These are phyloP conservation scores for Gymnodraco acuticeps DNA, from an alignment of 2,797 vertebrate genomes.

Conservation along the genomic window DNA sequence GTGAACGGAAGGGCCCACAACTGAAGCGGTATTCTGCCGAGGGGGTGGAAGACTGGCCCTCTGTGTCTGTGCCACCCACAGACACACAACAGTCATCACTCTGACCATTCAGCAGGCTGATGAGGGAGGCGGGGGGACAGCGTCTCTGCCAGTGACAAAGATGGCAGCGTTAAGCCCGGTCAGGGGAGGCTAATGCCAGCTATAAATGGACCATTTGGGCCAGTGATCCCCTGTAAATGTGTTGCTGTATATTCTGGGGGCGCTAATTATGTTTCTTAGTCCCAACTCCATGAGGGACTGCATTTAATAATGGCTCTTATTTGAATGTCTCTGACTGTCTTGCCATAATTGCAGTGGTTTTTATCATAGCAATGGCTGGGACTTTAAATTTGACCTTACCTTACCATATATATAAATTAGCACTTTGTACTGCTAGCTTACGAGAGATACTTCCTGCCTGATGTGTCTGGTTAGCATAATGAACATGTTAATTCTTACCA, in stretches of 20 bases:
- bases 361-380: not conserved
- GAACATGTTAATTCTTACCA: slow-evolving; percentile 23
- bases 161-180: slow-evolving; percentile 41
- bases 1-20: slow-evolving; percentile 71
- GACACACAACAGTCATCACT: slow-evolving; percentile 75
- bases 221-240: slow-evolving; percentile 20
- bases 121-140: slow-evolving; percentile 51
- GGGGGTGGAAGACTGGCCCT: slow-evolving; percentile 75
- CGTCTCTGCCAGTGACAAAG: slow-evolving; percentile 45
- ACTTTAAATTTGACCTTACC: slow-evolving; percentile 20
- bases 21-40: slow-evolving; percentile 75
- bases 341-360: not conserved
- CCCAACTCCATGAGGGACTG: not conserved
- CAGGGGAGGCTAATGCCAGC: slow-evolving; percentile 30
- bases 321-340: not conserved
- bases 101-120: slow-evolving; percentile 68
- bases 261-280: slow-evolving; percentile 12
- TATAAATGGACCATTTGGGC: slow-evolving; percentile 40
- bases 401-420: slow-evolving; percentile 12
- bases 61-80: slow-evolving; percentile 81
- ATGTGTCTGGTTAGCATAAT: slow-evolving; percentile 11
- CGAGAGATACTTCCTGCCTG: not conserved
- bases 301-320: slow-evolving; percentile 11
- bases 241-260: slow-evolving; percentile 2
- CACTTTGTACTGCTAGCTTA: slow-evolving; percentile 18